phyloP scores from a whole-genome alignment of 2,888 invertebrate species.

The Ferrisia virgata region DNA sequence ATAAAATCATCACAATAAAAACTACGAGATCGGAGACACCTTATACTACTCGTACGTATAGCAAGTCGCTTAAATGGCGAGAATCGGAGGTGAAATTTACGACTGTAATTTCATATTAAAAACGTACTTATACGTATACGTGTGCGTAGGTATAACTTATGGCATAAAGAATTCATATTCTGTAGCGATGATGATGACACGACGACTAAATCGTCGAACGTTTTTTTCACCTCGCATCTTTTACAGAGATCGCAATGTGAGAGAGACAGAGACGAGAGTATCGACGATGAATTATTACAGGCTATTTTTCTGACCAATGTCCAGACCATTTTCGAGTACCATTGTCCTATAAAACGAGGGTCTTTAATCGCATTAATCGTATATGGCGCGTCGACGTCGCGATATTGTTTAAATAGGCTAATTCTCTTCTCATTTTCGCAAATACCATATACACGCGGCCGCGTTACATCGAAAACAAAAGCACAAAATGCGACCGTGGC shows the following conservation, averaged over 20 bases:
- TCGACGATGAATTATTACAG: background rate
- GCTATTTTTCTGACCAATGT: background rate
- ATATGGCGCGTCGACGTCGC: background rate
- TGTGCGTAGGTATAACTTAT: no score
- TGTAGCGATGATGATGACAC: no score
- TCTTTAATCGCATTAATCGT: background rate
- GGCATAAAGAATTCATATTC: background rate
- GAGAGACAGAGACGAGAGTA: background rate
- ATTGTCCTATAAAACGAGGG: background rate
- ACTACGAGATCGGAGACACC: background rate
- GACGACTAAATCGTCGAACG: no score
- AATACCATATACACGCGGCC: background rate
- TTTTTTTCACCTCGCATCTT: background rate
- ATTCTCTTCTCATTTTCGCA: conserved; percentile 19
- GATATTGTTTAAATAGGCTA: conserved; percentile 22
- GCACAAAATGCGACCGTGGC: background rate
- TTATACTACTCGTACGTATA: no score
- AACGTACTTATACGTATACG: no score
- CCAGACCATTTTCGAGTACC: background rate
- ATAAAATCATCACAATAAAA: background rate
- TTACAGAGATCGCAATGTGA: no score
- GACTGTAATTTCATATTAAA: background rate
- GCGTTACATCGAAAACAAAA: background rate
- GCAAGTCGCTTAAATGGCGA: background rate
- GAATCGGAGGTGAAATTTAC: background rate